Evolutionary conservation across 1,140 invertebrate genomes (phyloP).

Genomic region (Ephestia elutella): DNA sequence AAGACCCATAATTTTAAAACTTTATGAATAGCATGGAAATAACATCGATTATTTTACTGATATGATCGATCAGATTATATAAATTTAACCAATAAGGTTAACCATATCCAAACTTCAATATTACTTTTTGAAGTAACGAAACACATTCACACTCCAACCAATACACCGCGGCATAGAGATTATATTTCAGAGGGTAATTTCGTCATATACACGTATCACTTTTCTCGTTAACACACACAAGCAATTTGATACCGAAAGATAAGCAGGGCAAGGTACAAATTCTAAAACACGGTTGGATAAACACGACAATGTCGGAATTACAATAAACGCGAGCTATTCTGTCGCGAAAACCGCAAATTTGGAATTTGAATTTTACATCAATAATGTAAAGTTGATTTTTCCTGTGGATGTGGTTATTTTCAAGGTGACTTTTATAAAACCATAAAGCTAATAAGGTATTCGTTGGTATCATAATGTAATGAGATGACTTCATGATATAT

Average conservation of each 20-base stretch:
- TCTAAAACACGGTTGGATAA: constrained; percentile 11
- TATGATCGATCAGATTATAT: no score
- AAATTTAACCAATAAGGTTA: no score
- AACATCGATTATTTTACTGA: no score
- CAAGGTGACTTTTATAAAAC: neutral
- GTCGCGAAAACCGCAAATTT: constrained; percentile 1
- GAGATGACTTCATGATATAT: neutral
- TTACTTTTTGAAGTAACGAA: no score
- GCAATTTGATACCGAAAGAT: constrained; percentile 13
- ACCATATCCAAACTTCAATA: no score
- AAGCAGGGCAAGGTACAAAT: constrained; percentile 8
- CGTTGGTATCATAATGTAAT: neutral
- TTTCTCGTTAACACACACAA: neutral
- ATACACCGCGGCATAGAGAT: neutral
- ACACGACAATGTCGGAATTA: neutral
- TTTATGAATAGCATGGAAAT: no score
- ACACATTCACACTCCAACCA: no score
- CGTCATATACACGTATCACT: constrained; percentile 3
- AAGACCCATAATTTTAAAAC: no score
- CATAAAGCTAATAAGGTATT: neutral
- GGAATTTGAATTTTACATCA: neutral
- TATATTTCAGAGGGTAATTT: neutral
- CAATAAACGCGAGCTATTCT: neutral
- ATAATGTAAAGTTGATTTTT: neutral
- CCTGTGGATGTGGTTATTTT: neutral